Evolutionary conservation across 2,113 vertebrate genomes (phyloP).

Genomic region (Vireo altiloquus): DNA sequence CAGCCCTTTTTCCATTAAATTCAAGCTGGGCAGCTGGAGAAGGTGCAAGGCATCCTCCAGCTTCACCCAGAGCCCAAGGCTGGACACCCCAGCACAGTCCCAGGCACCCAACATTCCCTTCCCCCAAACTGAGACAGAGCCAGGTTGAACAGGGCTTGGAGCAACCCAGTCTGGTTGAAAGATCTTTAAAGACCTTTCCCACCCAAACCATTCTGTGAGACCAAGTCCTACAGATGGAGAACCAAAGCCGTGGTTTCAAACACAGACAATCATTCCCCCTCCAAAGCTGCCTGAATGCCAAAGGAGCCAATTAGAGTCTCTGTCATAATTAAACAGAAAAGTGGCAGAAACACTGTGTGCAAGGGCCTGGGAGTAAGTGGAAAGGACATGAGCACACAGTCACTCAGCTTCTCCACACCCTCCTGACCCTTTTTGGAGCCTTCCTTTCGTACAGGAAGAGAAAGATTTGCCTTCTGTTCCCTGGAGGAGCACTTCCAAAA

Average conservation of each 20-base stretch:
- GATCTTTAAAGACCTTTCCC: background rate
- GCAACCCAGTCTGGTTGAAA: background rate
- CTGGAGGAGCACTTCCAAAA: background rate
- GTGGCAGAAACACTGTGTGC: background rate
- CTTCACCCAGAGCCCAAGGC: background rate
- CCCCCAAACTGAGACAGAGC: background rate
- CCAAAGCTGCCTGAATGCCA: background rate
- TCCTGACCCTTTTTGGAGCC: background rate
- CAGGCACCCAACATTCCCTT: background rate
- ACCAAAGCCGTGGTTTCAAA: background rate
- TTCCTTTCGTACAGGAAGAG: background rate
- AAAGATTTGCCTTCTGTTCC: background rate
- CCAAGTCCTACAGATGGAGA: background rate
- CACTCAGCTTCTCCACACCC: background rate
- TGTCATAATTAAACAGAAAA: conserved; percentile 26
- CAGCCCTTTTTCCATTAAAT: background rate
- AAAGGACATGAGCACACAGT: background rate
- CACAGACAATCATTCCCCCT: background rate
- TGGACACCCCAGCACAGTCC: fast-evolving
- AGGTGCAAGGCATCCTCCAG: background rate
- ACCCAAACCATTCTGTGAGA: background rate
- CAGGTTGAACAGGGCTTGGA: background rate
- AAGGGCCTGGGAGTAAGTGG: background rate
- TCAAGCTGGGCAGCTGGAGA: background rate
- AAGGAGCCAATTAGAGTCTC: conserved; percentile 14